Base-by-base conservation (phyloP, 2,888 invertebrate species). In the Cyaniris semiargus region DNA sequence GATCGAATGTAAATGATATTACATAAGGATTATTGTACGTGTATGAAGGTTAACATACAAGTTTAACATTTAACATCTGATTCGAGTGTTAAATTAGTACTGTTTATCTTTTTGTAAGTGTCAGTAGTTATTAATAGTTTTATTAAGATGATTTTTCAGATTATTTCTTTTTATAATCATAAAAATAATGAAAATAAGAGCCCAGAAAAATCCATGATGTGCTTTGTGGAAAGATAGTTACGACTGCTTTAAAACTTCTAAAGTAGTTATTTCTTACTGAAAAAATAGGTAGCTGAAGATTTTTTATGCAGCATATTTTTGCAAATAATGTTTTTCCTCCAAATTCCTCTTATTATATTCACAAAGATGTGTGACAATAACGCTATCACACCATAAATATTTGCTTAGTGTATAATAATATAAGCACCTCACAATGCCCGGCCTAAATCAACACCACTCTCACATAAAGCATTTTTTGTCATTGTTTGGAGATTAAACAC, bases 381-480 rank as follows among this genome's bases (percentile, higher is more conserved):
- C 21, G 27, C 66, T 66, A 66, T 66, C 66, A 66, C 66, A 66
- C 27, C 15, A 66, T 66, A 71, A 76, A 76, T 72, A 76, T 76
- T 72, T 56, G 34, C 53, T 53, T 70, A 70, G 48, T 23, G 56
- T 27, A 56, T n/a, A n/a, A n/a, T n/a, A 38, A 56, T 71, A 71
- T 31, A 48, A 66, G 31, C 76, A 66, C 48, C 48, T 76, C n/a
- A 71, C 56, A 76, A 76, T 34, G 56, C 21, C n/a, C 60, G 23
- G 34, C 76, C 76, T 76, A 76, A 76, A 34, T 31, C 53, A 76
- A 76, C 53, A 71, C 56, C 31, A 76, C 56, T 71, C 56, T 76
- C 60, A 56, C 34, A 60, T 21, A 31, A 76, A 70, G 48, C 10
- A 70, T 70, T 66, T 66, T 66, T 66, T 66, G 66, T 31, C 66